Conservation (phyloP, 2,888 invertebrate genomes). For the Synergus laeviventris region DNA sequence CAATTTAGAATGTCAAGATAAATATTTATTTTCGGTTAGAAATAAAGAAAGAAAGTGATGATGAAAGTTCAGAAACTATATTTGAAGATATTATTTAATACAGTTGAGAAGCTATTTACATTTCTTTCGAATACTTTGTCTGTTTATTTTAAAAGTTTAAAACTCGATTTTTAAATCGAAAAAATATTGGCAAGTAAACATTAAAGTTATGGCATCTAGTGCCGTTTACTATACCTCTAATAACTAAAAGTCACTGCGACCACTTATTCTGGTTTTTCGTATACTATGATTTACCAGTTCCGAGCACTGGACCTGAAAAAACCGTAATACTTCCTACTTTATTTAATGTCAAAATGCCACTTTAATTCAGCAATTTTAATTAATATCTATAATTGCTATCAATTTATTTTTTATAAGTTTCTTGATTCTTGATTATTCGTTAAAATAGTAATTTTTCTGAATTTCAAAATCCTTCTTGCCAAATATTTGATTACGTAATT, state of each 20-base stretch:
- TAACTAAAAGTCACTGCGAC: not conserved
- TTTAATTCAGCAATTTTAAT: not conserved
- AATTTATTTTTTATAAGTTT: too few species aligned
- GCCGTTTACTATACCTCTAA: not conserved
- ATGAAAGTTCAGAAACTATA: too few species aligned
- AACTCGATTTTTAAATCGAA: not conserved
- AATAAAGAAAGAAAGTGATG: too few species aligned
- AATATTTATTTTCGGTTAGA: not conserved
- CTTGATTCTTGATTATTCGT: too few species aligned
- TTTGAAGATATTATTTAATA: too few species aligned
- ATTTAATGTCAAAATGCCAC: slow-evolving; percentile 43
- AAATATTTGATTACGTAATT: not conserved
- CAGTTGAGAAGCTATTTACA: too few species aligned
- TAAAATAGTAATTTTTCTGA: not conserved
- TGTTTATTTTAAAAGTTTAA: not conserved
- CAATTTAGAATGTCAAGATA: not conserved
- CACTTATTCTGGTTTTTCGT: slow-evolving; percentile 28
- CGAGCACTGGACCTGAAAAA: slow-evolving; percentile 44
- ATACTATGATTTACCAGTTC: slow-evolving; percentile 46
- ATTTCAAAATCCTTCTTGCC: too few species aligned
- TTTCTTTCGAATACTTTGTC: too few species aligned
- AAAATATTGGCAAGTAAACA: not conserved
- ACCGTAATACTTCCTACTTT: slow-evolving; percentile 54
- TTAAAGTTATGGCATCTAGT: slow-evolving; percentile 4
- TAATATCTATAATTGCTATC: not conserved